Evolutionary conservation across 2,797 vertebrate genomes (phyloP).

Genomic region (Salmo trutta): DNA sequence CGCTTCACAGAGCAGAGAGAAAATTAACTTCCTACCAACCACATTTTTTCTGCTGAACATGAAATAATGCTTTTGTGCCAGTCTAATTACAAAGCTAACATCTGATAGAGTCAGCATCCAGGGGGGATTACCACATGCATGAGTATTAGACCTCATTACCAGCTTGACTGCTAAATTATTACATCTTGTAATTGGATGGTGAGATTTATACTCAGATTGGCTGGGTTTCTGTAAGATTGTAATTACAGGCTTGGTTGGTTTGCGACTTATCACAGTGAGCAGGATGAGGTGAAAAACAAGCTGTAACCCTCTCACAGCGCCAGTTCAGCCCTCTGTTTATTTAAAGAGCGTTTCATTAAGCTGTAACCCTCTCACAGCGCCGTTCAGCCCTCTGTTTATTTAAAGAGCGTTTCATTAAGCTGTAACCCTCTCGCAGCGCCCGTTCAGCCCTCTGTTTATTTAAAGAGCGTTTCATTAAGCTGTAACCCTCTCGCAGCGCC

Average conservation of each 20-base stretch:
- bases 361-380: slow-evolving; percentile 95
- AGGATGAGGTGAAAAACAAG: slow-evolving; percentile 96
- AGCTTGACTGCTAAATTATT: slow-evolving; percentile 99
- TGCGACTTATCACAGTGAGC: slow-evolving; percentile 95
- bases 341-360: slow-evolving; percentile 97
- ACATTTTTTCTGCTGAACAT: slow-evolving; percentile 99
- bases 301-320: slow-evolving; percentile 93
- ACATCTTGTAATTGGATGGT: slow-evolving; percentile 99
- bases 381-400: slow-evolving; percentile 79
- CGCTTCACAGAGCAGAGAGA: slow-evolving; percentile 92
- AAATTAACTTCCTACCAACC: slow-evolving; percentile 98
- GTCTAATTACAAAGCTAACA: slow-evolving; percentile 93
- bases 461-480: too few relatives aligned
- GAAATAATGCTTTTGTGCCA: slow-evolving; percentile 92
- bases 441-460: too few relatives aligned
- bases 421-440: too few relatives aligned
- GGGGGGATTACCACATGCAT: slow-evolving; percentile 98
- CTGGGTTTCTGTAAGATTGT: slow-evolving; percentile 99
- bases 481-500: too few relatives aligned
- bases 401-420: too few relatives aligned
- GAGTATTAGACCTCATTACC: slow-evolving; percentile 99
- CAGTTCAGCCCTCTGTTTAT: slow-evolving; percentile 90
- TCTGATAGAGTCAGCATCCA: slow-evolving; percentile 98
- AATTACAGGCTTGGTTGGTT: slow-evolving; percentile 99
- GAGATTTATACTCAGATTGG: slow-evolving; percentile 99